Conservation (phyloP, 64 coral and sea anemone genomes). For the Porites lutea region DNA sequence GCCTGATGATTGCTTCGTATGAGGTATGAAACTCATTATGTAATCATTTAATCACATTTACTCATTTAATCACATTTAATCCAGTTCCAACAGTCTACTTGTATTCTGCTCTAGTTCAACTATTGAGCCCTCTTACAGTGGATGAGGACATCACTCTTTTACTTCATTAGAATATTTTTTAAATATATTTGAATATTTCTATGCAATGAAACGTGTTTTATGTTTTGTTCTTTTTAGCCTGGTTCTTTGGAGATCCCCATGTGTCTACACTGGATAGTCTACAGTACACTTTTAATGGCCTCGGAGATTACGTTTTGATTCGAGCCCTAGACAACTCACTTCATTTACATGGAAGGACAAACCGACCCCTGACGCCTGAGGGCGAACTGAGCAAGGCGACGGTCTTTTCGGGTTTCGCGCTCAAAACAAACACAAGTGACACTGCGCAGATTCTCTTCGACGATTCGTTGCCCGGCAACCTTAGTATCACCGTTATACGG, state of each 20-base stretch:
- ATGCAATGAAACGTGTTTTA: not conserved
- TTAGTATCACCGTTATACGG: conserved; percentile 24
- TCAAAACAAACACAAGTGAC: conserved; percentile 53
- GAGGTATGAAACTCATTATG: too few species aligned
- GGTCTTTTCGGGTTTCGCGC: conserved; percentile 75
- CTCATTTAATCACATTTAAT: too few species aligned
- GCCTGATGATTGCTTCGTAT: too few species aligned
- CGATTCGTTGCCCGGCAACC: conserved; percentile 28
- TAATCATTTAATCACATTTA: too few species aligned
- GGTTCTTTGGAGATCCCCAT: conserved; percentile 82
- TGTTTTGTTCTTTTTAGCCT: conserved; percentile 29
- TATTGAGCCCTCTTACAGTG: too few species aligned
- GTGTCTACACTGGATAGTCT: conserved; percentile 83
- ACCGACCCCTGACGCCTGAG: conserved; percentile 30
- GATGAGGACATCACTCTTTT: too few species aligned
- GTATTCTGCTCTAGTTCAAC: too few species aligned
- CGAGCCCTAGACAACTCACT: conserved; percentile 26
- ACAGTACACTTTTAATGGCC: conserved; percentile 88
- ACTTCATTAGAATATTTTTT: too few species aligned
- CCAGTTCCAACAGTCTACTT: too few species aligned
- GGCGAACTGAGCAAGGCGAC: conserved; percentile 73
- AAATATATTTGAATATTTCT: too few species aligned
- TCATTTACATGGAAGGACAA: conserved; percentile 70
- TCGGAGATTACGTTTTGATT: conserved; percentile 82
- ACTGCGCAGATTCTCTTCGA: conserved; percentile 40